Evolutionary conservation across 1,140 invertebrate genomes (phyloP), one percentile per base, ranked within the genome.

Genomic region (Mamestra configurata): DNA sequence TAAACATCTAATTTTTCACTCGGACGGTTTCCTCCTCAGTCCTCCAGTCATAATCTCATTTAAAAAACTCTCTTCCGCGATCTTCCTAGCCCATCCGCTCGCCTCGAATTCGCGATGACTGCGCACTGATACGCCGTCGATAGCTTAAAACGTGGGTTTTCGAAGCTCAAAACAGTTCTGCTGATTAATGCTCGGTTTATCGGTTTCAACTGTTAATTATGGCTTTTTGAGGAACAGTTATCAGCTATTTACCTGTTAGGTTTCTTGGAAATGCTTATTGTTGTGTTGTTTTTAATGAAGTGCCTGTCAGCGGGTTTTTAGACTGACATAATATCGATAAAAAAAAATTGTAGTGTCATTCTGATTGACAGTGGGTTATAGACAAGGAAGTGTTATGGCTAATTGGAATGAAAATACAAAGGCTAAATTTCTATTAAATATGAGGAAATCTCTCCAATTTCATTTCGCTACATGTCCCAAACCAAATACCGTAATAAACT

Each of bases 161-260:
- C 90, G 89, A 90, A 92, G 90, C 92, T 90, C 92, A 92, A 93
- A 93, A 91, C 91, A 88, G 86, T 88, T 86, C 88, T 89, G 86
- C 89, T 92, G 92, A 93, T 93, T 93, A 92, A 92, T 93, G 91
- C 91, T 88, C 82, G 84, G 57, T 64, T 90, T 90, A 90, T 88
- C 86, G 88, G 80, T 79, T 85, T 87, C 84, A 79, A 81, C 61
- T 79, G 82, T 79, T 80, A 59, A 75, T 75, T 57, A 75, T 59
- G 27, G 53, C n/a, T 59, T 75, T 75, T 75, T 75, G 46, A 75
- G n/a, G 13, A 20, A 57, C 68, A 24, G 15, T 40, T 66, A 66
- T 40, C 35, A 8, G 4, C 15, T 40, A 6, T 49, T 49, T 49
- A 70, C 4, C 13, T 24, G 40, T 70, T 46, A 46, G 20, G 24